Evolutionary conservation across 2,888 invertebrate genomes (phyloP), one percentile per base, ranked within the genome.

Genomic region (Mesoligia furuncula): DNA sequence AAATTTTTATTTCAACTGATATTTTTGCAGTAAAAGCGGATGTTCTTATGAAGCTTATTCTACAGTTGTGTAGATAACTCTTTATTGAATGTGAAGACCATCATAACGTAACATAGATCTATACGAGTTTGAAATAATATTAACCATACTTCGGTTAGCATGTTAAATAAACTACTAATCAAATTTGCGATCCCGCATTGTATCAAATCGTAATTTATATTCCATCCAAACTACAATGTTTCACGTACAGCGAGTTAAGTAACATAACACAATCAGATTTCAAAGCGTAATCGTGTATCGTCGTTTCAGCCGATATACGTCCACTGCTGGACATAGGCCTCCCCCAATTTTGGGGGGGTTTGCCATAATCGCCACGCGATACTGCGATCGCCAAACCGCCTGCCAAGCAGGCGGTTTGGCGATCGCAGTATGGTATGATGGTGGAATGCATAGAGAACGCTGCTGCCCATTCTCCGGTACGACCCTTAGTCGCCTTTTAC

Each of bases 251-350:
- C 54, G 0, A 54, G 20, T 11, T 54, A 31, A 65, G 48, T 59
- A 81, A 73, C 57, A 57, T 20, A 78, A 73, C 59, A 65, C 61
- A 74, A 85, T 73, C 68, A 4, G 31, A 79, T 85, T 77, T 75
- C 75, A 72, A 62, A 75, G n/a, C 36, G 64, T 71, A n/a, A n/a
- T n/a, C n/a, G n/a, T n/a, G n/a, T n/a, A n/a, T n/a, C n/a, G n/a
- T n/a, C n/a, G n/a, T n/a, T n/a, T n/a, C n/a, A n/a, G n/a, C n/a
- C n/a, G n/a, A n/a, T n/a, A n/a, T n/a, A n/a, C n/a, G n/a, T n/a
- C n/a, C n/a, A n/a, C n/a, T n/a, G n/a, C n/a, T n/a, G n/a, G n/a
- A n/a, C n/a, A n/a, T n/a, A n/a, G n/a, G n/a, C n/a, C n/a, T n/a
- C n/a, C n/a, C n/a, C n/a, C n/a, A n/a, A n/a, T n/a, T n/a, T n/a